A percentile compares a stretch with the other conserved stretches of the same genome.
phyloP scores from a whole-genome alignment of 2,113 vertebrate species.

The Salvelinus sp. region DNA sequence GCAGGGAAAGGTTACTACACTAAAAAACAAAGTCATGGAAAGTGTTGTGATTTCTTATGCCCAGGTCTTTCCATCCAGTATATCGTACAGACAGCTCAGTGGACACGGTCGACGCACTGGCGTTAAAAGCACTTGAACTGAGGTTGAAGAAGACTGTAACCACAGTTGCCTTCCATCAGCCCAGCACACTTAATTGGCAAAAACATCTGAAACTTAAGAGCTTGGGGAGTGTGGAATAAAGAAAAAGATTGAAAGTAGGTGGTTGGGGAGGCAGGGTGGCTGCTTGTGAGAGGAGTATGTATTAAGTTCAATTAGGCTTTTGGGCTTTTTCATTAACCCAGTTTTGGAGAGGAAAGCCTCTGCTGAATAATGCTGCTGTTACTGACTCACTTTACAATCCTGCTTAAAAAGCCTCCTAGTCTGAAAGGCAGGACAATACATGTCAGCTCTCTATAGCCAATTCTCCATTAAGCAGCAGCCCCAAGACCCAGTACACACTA shows the following conservation, averaged over 20 bases:
- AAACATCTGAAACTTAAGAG: conserved; percentile 25
- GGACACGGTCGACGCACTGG: conserved; percentile 35
- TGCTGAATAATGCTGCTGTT: conserved; percentile 65
- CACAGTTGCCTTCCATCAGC: conserved; percentile 48
- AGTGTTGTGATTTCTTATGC: conserved; percentile 21
- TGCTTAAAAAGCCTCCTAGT: conserved; percentile 53
- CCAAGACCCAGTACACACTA: conserved; percentile 19
- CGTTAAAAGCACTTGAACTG: conserved; percentile 48
- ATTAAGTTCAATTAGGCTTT: conserved; percentile 74
- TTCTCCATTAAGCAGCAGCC: conserved; percentile 64
- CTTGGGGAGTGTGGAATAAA: conserved; percentile 28
- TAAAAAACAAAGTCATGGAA: conserved; percentile 47
- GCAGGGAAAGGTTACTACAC: conserved; percentile 34
- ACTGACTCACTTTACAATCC: conserved; percentile 62
- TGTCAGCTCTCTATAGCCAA: conserved; percentile 61
- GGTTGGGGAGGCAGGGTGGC: conserved; percentile 48
- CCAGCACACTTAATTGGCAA: conserved; percentile 54
- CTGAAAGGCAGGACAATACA: conserved; percentile 51
- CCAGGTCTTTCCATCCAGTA: conserved; percentile 7
- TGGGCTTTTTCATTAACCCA: conserved; percentile 77
- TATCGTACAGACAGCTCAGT: conserved; percentile 8
- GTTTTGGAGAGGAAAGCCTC: conserved; percentile 71
- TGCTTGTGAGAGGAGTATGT: conserved; percentile 50
- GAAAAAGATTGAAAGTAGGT: conserved; percentile 42
- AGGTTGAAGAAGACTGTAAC: conserved; percentile 41